Evolutionary conservation across 2,113 vertebrate genomes (phyloP).

Genomic region (Cebus imitator): DNA sequence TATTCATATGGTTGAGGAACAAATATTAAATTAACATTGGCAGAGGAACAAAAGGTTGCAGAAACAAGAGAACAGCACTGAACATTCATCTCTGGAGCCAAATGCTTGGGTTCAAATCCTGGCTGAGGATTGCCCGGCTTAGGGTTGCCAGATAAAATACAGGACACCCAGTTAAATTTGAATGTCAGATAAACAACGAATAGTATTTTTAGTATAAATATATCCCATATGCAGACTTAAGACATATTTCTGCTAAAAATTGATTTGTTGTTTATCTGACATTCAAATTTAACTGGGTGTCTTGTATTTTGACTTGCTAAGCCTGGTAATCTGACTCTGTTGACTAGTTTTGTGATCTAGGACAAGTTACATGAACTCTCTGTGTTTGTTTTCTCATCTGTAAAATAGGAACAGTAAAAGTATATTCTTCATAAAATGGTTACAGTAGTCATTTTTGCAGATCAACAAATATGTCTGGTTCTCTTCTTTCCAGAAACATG

Average conservation of each 20-base stretch:
- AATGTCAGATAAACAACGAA: constrained; percentile 16
- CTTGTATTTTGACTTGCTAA: constrained; percentile 7
- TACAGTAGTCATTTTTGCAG: background rate
- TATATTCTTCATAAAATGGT: background rate
- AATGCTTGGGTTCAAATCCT: background rate
- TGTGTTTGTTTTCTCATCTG: background rate
- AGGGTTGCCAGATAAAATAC: background rate
- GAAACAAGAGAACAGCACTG: background rate
- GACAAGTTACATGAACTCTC: background rate
- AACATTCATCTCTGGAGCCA: background rate
- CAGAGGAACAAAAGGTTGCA: background rate
- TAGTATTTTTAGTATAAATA: background rate
- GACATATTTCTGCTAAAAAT: background rate
- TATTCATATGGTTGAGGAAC: background rate
- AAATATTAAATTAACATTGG: constrained; percentile 8
- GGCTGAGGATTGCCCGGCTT: background rate
- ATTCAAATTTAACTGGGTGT: constrained; percentile 1
- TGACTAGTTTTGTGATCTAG: background rate
- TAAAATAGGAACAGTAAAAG: background rate
- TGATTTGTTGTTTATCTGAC: constrained; percentile 4
- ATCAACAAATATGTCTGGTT: background rate
- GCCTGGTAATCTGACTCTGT: background rate
- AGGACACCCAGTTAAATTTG: background rate
- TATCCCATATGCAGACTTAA: background rate
- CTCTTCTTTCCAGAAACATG: background rate